phyloP scores from a whole-genome alignment of 2,888 invertebrate genomes.

The Synanthedon formicaeformis region DNA sequence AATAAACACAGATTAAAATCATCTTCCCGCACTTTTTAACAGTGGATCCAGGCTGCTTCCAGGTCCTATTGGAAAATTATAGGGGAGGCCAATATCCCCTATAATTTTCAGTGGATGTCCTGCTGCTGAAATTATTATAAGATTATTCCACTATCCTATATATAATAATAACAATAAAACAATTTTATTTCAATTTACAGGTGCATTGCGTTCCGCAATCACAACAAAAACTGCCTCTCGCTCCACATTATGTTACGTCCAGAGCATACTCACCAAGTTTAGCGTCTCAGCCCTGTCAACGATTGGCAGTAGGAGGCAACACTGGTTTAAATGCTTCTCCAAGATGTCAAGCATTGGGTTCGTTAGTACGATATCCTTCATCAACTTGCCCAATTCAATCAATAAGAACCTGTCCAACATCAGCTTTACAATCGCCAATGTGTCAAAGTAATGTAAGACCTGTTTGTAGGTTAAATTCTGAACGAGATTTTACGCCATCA shows the following conservation, averaged over 20 bases:
- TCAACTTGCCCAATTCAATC: not conserved
- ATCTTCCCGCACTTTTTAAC: too few relatives aligned
- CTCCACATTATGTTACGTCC: not conserved
- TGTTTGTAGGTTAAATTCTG: not conserved
- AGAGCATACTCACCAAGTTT: not conserved
- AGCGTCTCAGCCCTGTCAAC: not conserved
- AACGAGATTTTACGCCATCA: too few relatives aligned
- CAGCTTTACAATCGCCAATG: not conserved
- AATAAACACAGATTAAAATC: too few relatives aligned
- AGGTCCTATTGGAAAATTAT: too few relatives aligned
- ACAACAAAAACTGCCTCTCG: not conserved
- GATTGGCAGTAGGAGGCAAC: not conserved
- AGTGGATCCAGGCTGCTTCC: too few relatives aligned
- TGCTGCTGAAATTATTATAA: too few relatives aligned
- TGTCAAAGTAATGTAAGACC: not conserved
- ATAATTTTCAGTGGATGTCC: too few relatives aligned
- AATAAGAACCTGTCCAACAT: not conserved
- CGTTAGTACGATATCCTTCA: not conserved
- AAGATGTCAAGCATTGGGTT: not conserved
- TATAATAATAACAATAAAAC: not conserved
- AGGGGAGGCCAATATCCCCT: too few relatives aligned
- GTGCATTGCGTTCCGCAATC: not conserved
- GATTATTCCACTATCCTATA: too few relatives aligned
- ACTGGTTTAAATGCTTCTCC: not conserved
- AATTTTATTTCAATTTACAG: not conserved